phyloP scores from a whole-genome alignment of 2,888 invertebrate species.

The Agelastica alni region DNA sequence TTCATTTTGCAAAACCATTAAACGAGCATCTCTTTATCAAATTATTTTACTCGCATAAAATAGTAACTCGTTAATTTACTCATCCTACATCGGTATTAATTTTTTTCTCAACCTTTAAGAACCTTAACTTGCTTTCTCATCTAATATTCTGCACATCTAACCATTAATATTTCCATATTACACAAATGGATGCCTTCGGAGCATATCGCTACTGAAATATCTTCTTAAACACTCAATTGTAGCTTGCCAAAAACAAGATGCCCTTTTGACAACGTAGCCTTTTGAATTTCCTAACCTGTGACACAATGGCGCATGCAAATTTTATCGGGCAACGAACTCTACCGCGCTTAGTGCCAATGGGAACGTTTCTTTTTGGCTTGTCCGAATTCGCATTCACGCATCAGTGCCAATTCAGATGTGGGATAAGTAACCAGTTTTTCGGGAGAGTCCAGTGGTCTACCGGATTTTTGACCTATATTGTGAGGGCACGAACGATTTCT shows the following conservation, averaged over 20 bases:
- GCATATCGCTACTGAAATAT: not conserved
- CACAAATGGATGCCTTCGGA: not conserved
- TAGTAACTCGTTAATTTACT: no score
- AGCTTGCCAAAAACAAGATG: slow-evolving; percentile 10
- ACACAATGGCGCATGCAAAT: slow-evolving; percentile 34
- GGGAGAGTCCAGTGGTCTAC: slow-evolving; percentile 10
- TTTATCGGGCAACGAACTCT: slow-evolving; percentile 30
- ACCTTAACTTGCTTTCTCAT: not conserved
- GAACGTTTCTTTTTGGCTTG: slow-evolving; percentile 18
- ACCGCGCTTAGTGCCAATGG: slow-evolving; percentile 15
- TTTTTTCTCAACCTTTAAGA: no score
- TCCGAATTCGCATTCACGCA: slow-evolving; percentile 24
- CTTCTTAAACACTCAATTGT: slow-evolving; percentile 12
- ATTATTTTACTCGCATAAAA: no score
- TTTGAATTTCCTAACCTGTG: slow-evolving; percentile 19
- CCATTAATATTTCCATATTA: not conserved
- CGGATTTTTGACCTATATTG: slow-evolving; percentile 25
- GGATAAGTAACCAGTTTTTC: slow-evolving; percentile 22
- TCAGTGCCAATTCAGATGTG: slow-evolving; percentile 15
- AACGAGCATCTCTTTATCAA: no score
- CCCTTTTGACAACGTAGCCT: slow-evolving; percentile 20
- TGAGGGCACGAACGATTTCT: slow-evolving; percentile 18
- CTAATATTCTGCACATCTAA: no score
- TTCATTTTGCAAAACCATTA: no score
- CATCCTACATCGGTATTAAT: no score